phyloP scores from a whole-genome alignment of 1,140 invertebrate genomes.

The Halesus radiatus region DNA sequence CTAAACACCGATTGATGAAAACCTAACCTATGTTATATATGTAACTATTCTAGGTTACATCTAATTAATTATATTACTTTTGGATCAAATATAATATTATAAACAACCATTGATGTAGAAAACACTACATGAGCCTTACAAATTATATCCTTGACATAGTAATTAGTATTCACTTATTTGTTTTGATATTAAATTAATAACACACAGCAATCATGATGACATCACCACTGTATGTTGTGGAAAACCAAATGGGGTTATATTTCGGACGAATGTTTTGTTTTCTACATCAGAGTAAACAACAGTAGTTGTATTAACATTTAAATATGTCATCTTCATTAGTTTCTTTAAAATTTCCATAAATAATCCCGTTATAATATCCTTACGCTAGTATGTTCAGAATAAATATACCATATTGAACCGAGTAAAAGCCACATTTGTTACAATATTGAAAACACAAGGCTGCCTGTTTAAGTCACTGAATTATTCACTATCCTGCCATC shows the following conservation, averaged over 20 bases:
- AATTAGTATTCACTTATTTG: too few species aligned
- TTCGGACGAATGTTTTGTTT: too few species aligned
- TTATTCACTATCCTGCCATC: slow-evolving; percentile 1
- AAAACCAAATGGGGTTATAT: too few species aligned
- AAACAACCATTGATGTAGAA: slow-evolving; percentile 38
- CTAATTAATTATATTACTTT: slow-evolving; percentile 45
- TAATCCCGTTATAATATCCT: slow-evolving; percentile 9
- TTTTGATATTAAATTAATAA: too few species aligned
- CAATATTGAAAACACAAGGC: not conserved
- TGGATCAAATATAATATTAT: slow-evolving; percentile 46
- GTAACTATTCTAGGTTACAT: slow-evolving; percentile 24
- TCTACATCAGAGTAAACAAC: not conserved
- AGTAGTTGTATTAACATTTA: slow-evolving; percentile 35
- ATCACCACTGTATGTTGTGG: too few species aligned
- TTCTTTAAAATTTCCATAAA: slow-evolving; percentile 32
- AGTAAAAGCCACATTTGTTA: not conserved
- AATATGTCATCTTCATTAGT: slow-evolving; percentile 41
- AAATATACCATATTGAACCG: slow-evolving; percentile 3
- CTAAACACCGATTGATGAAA: slow-evolving; percentile 39
- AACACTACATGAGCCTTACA: not conserved
- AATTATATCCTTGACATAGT: not conserved
- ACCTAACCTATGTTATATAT: slow-evolving; percentile 31
- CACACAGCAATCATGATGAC: too few species aligned
- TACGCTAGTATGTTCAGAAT: not conserved
- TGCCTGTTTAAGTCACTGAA: not conserved